Conservation (phyloP, 2,888 invertebrate genomes). For the Bruchidius siliquastri region DNA sequence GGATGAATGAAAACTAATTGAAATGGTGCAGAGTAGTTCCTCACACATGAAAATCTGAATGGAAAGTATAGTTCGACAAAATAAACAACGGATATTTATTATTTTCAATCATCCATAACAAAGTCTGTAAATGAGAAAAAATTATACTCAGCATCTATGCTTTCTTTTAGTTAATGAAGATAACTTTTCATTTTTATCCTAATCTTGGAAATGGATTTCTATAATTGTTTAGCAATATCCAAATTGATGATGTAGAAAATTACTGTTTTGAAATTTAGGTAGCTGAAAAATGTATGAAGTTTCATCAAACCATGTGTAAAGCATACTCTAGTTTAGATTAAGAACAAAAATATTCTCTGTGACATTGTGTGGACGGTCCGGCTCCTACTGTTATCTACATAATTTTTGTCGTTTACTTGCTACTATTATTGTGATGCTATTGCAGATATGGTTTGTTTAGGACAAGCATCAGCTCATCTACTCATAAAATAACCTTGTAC, state of each 20-base stretch:
- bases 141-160: no score
- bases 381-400: conserved; percentile 17
- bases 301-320: background rate
- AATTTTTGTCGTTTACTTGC: conserved; percentile 19
- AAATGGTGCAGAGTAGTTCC: background rate
- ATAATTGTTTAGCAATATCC: no score
- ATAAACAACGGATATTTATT: no score
- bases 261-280: no score
- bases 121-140: no score
- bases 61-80: no score
- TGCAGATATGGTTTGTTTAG: conserved; percentile 4
- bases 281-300: no score
- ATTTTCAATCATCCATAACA: no score
- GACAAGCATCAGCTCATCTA: conserved; percentile 6
- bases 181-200: no score
- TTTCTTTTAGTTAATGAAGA: no score
- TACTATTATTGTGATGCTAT: conserved; percentile 26
- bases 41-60: background rate
- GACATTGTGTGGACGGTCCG: conserved; percentile 6
- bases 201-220: no score
- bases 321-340: background rate
- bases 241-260: no score
- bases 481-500: conserved; percentile 9
- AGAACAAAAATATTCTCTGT: background rate
- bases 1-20: conserved; percentile 9